Conservation (phyloP, 2,888 invertebrate genomes). For the Cistogaster globosa region DNA sequence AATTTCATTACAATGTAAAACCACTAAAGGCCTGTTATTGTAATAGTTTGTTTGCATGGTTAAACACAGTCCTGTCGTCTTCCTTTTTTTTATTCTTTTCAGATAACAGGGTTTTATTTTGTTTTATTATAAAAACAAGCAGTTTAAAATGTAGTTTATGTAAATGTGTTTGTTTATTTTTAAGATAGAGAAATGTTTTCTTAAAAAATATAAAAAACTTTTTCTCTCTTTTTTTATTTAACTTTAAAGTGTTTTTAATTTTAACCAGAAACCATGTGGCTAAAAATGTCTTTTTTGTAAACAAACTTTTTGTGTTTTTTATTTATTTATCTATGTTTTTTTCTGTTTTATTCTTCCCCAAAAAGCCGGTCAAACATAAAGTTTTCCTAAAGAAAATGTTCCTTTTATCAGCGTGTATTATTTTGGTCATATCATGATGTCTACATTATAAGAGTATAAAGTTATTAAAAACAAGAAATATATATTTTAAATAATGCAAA, state of each 20-base stretch:
- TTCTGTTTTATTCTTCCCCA: neutral
- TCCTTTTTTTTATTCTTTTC: neutral
- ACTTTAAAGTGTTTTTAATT: slow-evolving; percentile 36
- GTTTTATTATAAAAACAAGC: neutral
- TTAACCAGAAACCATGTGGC: slow-evolving; percentile 2
- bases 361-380: neutral
- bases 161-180: slow-evolving; percentile 5
- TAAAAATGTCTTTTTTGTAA: no score
- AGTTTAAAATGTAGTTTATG: slow-evolving; percentile 37
- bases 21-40: slow-evolving; percentile 63
- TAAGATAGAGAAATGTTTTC: neutral
- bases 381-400: slow-evolving; percentile 19
- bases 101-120: neutral
- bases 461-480: slow-evolving; percentile 27
- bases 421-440: slow-evolving; percentile 57
- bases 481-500: slow-evolving; percentile 7
- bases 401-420: neutral
- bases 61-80: slow-evolving; percentile 48
- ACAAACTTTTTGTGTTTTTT: no score
- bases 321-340: no score
- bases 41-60: slow-evolving; percentile 61
- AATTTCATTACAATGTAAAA: slow-evolving; percentile 38
- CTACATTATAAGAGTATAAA: slow-evolving; percentile 26
- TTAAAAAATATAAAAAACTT: no score
- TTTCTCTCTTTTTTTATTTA: slow-evolving; percentile 1